Conservation (phyloP, 2,797 vertebrate species). For the Tadarida brasiliensis region DNA sequence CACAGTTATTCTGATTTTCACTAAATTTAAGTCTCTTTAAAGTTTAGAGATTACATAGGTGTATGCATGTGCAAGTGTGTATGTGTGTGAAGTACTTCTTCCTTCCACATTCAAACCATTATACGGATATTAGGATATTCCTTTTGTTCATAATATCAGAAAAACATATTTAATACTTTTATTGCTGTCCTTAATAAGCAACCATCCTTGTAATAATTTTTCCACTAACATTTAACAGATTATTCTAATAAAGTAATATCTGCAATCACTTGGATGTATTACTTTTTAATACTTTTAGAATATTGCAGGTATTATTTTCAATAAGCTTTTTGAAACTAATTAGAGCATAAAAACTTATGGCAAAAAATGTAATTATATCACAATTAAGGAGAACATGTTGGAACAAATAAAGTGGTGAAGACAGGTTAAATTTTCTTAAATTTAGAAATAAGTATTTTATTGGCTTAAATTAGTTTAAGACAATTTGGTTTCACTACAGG, state of each 20-base stretch:
- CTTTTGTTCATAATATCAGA: background rate
- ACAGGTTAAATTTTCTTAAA: slow-evolving; percentile 23
- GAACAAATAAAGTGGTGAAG: slow-evolving; percentile 30
- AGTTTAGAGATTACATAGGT: background rate
- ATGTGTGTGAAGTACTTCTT: background rate
- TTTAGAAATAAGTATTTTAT: slow-evolving; percentile 53
- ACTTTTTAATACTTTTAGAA: background rate
- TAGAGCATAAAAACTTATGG: background rate
- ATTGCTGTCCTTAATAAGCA: background rate
- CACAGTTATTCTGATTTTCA: background rate
- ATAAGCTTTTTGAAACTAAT: background rate
- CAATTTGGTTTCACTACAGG: slow-evolving; percentile 38
- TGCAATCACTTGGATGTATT: background rate
- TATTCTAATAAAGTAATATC: slow-evolving; percentile 1
- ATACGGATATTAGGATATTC: background rate
- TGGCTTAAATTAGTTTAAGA: slow-evolving; percentile 58
- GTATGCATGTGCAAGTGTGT: background rate
- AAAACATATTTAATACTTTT: slow-evolving; percentile 9
- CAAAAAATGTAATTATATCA: slow-evolving; percentile 2
- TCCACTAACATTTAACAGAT: background rate
- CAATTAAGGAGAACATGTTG: slow-evolving; percentile 4
- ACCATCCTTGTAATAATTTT: background rate
- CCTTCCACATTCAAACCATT: background rate
- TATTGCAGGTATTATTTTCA: background rate
- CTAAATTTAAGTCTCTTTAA: background rate